Evolutionary conservation across 2,113 vertebrate species (phyloP).

Genomic region (Gobiocypris rarus): DNA sequence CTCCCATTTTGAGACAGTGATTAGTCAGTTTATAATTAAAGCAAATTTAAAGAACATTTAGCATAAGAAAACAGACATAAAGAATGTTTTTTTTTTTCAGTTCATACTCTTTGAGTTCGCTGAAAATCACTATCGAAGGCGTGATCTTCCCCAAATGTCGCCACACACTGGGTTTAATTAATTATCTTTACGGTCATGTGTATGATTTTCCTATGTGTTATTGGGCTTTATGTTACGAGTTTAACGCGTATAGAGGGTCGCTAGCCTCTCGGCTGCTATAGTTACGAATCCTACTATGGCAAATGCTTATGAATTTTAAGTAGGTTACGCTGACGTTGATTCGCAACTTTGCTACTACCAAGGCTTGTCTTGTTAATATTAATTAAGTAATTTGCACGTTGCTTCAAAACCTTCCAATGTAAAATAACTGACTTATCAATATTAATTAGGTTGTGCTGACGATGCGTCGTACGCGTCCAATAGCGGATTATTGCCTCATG

Average conservation of each 20-base stretch:
- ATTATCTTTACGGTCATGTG: background rate
- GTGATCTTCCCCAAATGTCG: background rate
- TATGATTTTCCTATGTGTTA: background rate
- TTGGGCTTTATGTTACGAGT: background rate
- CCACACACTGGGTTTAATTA: background rate
- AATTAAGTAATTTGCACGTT: background rate
- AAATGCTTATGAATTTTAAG: background rate
- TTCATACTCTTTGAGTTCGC: background rate
- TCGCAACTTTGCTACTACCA: too few species aligned
- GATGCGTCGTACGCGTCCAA: background rate
- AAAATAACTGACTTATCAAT: background rate
- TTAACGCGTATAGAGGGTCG: background rate
- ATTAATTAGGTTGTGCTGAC: background rate
- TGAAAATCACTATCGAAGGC: background rate
- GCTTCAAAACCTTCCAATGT: background rate
- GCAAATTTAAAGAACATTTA: background rate
- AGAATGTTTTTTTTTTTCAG: background rate
- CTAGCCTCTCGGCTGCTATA: background rate
- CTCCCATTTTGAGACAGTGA: background rate
- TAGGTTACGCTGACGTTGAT: background rate
- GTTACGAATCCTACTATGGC: constrained; percentile 15
- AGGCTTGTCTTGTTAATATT: constrained; percentile 1
- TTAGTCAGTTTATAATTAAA: background rate
- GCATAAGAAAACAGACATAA: background rate
- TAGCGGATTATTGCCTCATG: background rate